phyloP scores from a whole-genome alignment of 2,113 vertebrate species.

The Elephantulus edwardii region DNA sequence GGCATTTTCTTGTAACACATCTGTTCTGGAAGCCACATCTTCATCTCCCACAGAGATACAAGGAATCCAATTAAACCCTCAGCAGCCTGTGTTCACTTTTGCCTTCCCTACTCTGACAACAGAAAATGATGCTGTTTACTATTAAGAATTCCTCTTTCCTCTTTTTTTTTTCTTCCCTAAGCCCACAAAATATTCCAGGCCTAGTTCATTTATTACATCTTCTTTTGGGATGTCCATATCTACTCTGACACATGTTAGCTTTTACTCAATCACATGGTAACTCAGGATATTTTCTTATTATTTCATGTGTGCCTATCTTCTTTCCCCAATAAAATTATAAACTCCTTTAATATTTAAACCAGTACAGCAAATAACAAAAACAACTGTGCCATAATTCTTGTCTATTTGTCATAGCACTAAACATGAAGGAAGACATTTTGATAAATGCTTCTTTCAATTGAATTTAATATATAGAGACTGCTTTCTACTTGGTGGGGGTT shows the following conservation, averaged over 20 bases:
- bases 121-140: not conserved
- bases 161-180: not conserved
- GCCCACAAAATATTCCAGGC: not conserved
- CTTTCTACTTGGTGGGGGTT: constrained; percentile 55
- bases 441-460: constrained; percentile 14
- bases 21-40: not conserved
- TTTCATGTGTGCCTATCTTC: not conserved
- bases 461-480: constrained; percentile 58
- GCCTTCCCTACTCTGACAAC: not conserved
- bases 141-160: not conserved
- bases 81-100: not conserved
- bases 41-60: not conserved
- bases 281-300: not conserved
- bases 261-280: not conserved
- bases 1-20: not conserved
- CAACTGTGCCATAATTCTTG: not conserved
- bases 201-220: not conserved
- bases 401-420: not conserved
- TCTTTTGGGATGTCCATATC: not conserved
- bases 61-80: rapidly evolving
- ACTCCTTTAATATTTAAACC: not conserved
- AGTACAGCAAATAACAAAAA: not conserved
- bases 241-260: not conserved
- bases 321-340: not conserved
- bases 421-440: not conserved